These are phyloP conservation scores for Lumbricus terrestris DNA, from an alignment of 2,888 invertebrate species.

Conservation along the genomic window DNA sequence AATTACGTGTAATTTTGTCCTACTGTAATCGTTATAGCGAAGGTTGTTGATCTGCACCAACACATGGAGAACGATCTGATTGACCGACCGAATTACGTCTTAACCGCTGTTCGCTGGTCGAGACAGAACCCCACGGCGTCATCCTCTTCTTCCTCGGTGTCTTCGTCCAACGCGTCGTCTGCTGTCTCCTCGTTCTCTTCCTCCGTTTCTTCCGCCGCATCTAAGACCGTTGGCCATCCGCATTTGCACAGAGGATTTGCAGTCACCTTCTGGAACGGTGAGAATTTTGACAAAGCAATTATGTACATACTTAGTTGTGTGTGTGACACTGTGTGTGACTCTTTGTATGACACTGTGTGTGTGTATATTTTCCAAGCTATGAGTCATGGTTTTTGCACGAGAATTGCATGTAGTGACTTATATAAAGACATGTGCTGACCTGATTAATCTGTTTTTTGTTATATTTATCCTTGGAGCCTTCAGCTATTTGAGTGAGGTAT, in stretches of 20 bases:
- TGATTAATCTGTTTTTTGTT: too few species aligned
- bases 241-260: conserved; percentile 80
- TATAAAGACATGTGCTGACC: too few species aligned
- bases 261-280: conserved; percentile 78
- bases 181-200: background rate
- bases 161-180: conserved; percentile 13
- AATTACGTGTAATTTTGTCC: background rate
- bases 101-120: conserved; percentile 76
- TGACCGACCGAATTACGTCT: conserved; percentile 78
- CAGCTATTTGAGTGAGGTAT: too few species aligned
- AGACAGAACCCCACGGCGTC: conserved; percentile 56
- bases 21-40: conserved; percentile 31
- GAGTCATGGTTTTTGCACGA: too few species aligned
- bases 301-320: too few species aligned
- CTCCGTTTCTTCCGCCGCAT: conserved; percentile 67
- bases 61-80: conserved; percentile 73
- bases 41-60: conserved; percentile 67
- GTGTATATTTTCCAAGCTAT: too few species aligned
- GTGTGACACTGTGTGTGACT: too few species aligned
- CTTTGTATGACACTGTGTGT: too few species aligned
- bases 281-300: conserved; percentile 21
- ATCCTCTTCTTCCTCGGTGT: conserved; percentile 15
- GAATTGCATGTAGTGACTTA: too few species aligned
- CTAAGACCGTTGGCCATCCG: conserved; percentile 59
- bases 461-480: too few species aligned